Base-by-base conservation (phyloP, 2,888 invertebrate species). In the Chrysomela aeneicollis region DNA sequence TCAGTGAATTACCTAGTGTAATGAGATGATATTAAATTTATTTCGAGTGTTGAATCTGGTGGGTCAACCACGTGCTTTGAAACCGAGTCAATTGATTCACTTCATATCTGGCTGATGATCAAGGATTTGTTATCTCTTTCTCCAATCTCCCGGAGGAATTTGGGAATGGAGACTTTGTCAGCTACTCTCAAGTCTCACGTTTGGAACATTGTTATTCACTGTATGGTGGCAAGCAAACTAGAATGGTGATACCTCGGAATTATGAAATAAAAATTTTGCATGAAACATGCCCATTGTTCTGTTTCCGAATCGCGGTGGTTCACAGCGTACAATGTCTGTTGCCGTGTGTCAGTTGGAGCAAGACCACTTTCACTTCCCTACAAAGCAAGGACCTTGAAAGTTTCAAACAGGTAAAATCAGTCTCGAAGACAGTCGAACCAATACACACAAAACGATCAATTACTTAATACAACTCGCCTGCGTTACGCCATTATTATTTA, bases 341-440 rank as follows among this genome's bases (percentile, higher is more conserved):
- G 75, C 77, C 74, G 78, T 74, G 78, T 78, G 80, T 81, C 80
- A 79, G 78, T 78, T 77, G 78, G 79, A 81, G 79, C 79, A 82
- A 82, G 79, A 83, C 81, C 81, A 83, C 83, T 83, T 83, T 83
- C 83, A 83, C 83, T 83, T 83, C 83, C 82, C 82, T 82, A 82
- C 81, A 81, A 82, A 82, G 82, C 79, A 77, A 75, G 77, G 83
- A 83, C 83, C 83, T 83, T 83, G 83, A 82, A 81, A 82, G 80
- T 81, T 81, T 80, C 77, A 82, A 82, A 82, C 82, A 82, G 82
- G 82, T 82, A 82, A 83, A 82, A 82, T 82, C 80, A 82, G 82
- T 82, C 82, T 82, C 82, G 82, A 82, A 82, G 82, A 82, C 82
- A 82, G 75, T 76, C 78, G 76, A 79, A 78, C 79, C 78, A 81